Evolutionary conservation across 1,140 invertebrate genomes (phyloP).

Genomic region (Agrypnia vestita): DNA sequence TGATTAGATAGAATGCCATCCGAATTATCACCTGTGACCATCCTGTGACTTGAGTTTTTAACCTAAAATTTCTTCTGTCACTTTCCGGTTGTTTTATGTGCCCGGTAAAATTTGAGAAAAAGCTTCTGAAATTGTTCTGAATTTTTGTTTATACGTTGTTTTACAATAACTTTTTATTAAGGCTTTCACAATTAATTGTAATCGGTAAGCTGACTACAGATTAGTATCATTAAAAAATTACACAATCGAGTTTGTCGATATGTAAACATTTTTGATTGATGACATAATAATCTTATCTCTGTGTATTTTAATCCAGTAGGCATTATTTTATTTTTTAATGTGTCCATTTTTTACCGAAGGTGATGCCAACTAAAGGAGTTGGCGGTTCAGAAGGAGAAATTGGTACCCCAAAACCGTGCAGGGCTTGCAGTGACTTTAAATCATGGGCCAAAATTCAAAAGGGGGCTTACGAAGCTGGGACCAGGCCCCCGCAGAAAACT

Average conservation of each 20-base stretch:
- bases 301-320: neutral
- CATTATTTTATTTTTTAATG: neutral
- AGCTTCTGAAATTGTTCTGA: no score
- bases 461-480: conserved; percentile 67
- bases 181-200: neutral
- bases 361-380: conserved; percentile 52
- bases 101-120: no score
- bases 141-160: no score
- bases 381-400: conserved; percentile 59
- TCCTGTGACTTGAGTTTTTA: no score
- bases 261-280: neutral
- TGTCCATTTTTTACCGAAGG: neutral
- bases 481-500: conserved; percentile 61
- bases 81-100: no score
- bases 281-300: conserved; percentile 8
- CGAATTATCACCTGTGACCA: no score
- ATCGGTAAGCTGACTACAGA: neutral
- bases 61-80: no score
- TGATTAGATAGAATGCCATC: no score
- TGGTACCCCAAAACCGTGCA: conserved; percentile 71
- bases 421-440: conserved; percentile 83
- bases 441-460: conserved; percentile 80
- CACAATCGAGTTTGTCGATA: neutral
- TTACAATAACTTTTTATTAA: neutral
- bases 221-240: neutral